Conservation (phyloP, 2,888 invertebrate genomes). For the Eugnorisma glareosa region DNA sequence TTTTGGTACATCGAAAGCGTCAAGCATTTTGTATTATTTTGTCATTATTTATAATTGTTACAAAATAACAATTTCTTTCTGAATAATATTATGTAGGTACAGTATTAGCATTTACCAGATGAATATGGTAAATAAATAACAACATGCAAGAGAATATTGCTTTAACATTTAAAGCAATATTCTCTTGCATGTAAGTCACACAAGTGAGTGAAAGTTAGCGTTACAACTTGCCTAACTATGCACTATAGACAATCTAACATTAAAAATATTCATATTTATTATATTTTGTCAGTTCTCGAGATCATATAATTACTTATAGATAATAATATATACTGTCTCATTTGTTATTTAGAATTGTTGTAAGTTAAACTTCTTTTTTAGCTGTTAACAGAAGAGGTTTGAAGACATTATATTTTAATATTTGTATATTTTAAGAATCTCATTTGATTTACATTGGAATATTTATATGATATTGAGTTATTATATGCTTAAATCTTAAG, state of each 20-base stretch:
- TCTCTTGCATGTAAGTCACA: constrained; percentile 5
- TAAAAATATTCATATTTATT: constrained; percentile 27
- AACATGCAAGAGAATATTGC: too few relatives aligned
- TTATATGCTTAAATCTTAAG: background rate
- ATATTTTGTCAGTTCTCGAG: constrained; percentile 54
- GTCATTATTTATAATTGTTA: constrained; percentile 13
- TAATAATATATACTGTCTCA: constrained; percentile 21
- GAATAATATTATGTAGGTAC: constrained; percentile 10
- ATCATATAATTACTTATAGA: constrained; percentile 37
- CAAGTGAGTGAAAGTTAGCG: background rate
- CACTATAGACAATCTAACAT: background rate
- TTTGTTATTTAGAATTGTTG: constrained; percentile 32
- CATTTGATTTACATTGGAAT: constrained; percentile 27
- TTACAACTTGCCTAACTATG: background rate
- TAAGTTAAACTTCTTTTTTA: constrained; percentile 9
- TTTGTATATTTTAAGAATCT: too few relatives aligned
- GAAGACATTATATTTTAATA: background rate
- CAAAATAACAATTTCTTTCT: constrained; percentile 13
- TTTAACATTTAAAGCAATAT: background rate
- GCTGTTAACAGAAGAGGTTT: background rate
- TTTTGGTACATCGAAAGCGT: constrained; percentile 66
- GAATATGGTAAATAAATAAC: constrained; percentile 23
- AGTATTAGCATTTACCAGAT: constrained; percentile 3
- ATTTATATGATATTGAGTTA: constrained; percentile 18
- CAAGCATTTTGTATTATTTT: constrained; percentile 54